Base-by-base conservation (phyloP, 2,113 vertebrate species). In the Siniperca knerii region DNA sequence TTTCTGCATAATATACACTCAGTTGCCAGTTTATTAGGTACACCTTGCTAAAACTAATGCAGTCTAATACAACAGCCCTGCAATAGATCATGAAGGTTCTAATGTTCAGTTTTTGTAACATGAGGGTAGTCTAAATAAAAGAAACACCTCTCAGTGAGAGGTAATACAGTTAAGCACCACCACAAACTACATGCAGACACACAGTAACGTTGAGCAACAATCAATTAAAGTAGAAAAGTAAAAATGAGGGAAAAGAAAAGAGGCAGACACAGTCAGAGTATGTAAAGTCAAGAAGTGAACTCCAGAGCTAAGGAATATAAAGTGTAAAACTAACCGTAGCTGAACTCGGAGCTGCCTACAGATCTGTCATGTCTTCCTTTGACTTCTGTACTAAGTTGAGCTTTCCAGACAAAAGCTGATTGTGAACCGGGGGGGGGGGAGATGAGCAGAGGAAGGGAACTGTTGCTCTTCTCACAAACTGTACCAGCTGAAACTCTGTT, bases 401-500 rank as follows among this genome's bases (percentile, higher is more conserved):
- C 65, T 62, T 52, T 54, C 58, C 25, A 46, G 46, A 77, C 42
- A 46, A 80, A 57, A 71, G 68, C 52, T 9, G 61, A 75, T n/a
- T 48, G 62, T 64, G 66, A 37, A 65, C 58, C 48, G 64, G 7
- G 42, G 35, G 58, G 58, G 66, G 46, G 75, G 2, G 29, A 29
- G 29, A 76, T 23, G 60, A 21, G 20, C 25, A 86, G 73, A 67
- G 86, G 85, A 77, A 71, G 90, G 89, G 81, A 89, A 87, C 74
- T 92, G 84, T 69, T 90, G 87, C 89, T 81, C 75, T 33, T 79
- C 33, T 70, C 65, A 72, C 82, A 78, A 80, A 79, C 62, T 74
- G 55, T 62, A 86, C 77, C 91, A 89, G 75, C 82, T 87, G 72
- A 89, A 79, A 83, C 60, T 84, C 74, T 84, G 15, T 54, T 81